Percentiles rank a stretch among this genome's conserved stretches.
phyloP scores from a whole-genome alignment of 23 tunicate genomes.

The Oikopleura albicans region DNA sequence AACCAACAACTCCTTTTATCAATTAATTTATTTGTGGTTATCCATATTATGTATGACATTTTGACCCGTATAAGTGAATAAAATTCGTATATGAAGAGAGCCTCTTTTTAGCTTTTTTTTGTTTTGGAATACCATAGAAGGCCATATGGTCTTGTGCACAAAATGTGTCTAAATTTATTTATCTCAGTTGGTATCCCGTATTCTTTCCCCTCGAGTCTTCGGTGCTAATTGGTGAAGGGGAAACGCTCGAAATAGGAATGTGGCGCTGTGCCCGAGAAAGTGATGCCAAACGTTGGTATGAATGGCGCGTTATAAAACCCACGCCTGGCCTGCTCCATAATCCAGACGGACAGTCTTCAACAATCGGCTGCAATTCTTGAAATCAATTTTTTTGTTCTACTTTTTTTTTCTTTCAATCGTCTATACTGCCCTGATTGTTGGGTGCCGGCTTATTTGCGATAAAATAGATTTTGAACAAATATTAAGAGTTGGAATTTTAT shows the following conservation, averaged over 20 bases:
- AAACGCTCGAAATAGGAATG: constrained; percentile 23
- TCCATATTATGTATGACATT: no score
- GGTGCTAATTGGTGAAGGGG: constrained; percentile 26
- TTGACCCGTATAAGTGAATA: no score
- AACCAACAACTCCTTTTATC: no score
- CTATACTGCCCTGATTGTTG: background rate
- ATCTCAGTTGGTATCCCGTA: constrained; percentile 64
- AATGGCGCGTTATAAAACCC: constrained; percentile 67
- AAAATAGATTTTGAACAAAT: no score
- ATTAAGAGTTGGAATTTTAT: no score
- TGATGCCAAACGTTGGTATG: constrained; percentile 70
- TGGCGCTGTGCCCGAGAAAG: constrained; percentile 44
- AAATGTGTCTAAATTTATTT: no score
- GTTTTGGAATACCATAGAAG: no score
- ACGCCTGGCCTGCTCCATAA: constrained; percentile 32
- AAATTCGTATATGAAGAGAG: no score
- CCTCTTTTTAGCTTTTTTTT: no score
- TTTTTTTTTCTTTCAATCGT: background rate
- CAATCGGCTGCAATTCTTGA: constrained; percentile 37
- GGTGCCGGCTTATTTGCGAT: no score
- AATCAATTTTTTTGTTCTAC: background rate
- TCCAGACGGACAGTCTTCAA: constrained; percentile 60
- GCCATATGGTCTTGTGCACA: no score
- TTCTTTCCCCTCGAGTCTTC: constrained; percentile 58
- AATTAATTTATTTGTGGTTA: no score